phyloP scores from a whole-genome alignment of 1,140 invertebrate genomes.

The Drosophila ercepeae region DNA sequence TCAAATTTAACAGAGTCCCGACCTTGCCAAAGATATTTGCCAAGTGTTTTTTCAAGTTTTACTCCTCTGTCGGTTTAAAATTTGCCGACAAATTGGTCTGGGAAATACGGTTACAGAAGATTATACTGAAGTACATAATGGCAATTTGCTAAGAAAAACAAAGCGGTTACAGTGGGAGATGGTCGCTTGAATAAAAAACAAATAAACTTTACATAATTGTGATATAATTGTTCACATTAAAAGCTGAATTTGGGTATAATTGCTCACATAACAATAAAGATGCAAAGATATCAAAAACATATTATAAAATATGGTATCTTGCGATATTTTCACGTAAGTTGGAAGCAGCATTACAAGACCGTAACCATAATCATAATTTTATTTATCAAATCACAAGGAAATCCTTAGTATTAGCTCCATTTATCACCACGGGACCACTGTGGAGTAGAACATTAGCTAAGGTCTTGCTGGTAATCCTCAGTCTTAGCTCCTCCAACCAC shows the following conservation, averaged over 20 bases:
- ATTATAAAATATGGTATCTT: not conserved
- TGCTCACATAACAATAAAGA: conserved; percentile 12
- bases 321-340: not conserved
- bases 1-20: conserved; percentile 28
- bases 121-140: not conserved
- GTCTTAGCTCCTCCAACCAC: not conserved
- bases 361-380: too few relatives aligned
- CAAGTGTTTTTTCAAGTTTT: conserved; percentile 18
- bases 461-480: conserved; percentile 12
- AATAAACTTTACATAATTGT: conserved; percentile 36
- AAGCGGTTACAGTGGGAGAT: conserved; percentile 1
- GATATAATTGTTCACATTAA: conserved; percentile 11
- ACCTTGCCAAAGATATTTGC: conserved; percentile 53
- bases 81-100: conserved; percentile 24
- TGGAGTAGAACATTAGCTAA: not conserved
- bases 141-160: conserved; percentile 8
- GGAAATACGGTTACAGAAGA: conserved; percentile 8
- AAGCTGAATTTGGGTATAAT: conserved; percentile 12
- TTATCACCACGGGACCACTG: not conserved
- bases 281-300: not conserved
- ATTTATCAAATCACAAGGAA: too few relatives aligned
- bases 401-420: not conserved
- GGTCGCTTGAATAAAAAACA: conserved; percentile 17
- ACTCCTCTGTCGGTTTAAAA: conserved; percentile 5
- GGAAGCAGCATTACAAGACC: too few relatives aligned